Evolutionary conservation across 2,113 vertebrate genomes (phyloP).

Genomic region (Ancistrus triradiatus): DNA sequence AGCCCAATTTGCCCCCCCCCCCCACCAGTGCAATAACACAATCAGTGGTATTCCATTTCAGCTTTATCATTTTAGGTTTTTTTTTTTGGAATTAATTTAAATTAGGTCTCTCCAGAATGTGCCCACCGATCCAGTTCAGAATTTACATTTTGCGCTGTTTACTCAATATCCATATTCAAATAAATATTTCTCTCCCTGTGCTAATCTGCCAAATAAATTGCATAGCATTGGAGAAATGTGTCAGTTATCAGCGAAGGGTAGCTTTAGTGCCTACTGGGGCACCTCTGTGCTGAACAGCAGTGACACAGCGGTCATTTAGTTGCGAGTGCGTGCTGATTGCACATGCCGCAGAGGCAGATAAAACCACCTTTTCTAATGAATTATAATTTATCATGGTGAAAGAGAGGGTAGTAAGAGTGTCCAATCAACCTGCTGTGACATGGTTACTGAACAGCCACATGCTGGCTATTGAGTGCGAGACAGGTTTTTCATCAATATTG

Average conservation of each 20-base stretch:
- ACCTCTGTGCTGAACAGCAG: slow-evolving; percentile 39
- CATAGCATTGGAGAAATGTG: slow-evolving; percentile 33
- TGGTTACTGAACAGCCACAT: slow-evolving; percentile 12
- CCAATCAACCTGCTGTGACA: slow-evolving; percentile 34
- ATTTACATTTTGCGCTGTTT: slow-evolving; percentile 55
- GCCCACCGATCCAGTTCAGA: slow-evolving; percentile 57
- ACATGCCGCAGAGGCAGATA: slow-evolving; percentile 28
- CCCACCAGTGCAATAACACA: slow-evolving; percentile 15
- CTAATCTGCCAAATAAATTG: slow-evolving; percentile 70
- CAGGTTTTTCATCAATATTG: slow-evolving; percentile 18
- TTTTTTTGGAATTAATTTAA: slow-evolving; percentile 60
- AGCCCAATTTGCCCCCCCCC: slow-evolving; percentile 15
- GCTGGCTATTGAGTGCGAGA: slow-evolving; percentile 10
- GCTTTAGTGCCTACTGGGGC: slow-evolving; percentile 27
- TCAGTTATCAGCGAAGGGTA: slow-evolving; percentile 34
- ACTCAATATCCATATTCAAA: slow-evolving; percentile 62
- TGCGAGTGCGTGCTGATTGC: slow-evolving; percentile 53
- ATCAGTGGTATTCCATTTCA: slow-evolving; percentile 1
- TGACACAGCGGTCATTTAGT: slow-evolving; percentile 58
- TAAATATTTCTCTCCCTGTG: slow-evolving; percentile 63
- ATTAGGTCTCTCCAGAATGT: slow-evolving; percentile 40
- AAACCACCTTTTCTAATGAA: slow-evolving; percentile 32
- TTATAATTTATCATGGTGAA: slow-evolving; percentile 36
- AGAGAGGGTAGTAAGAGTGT: slow-evolving; percentile 8
- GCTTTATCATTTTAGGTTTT: background rate